phyloP scores from a whole-genome alignment of 1,140 invertebrate species.

The Drosophila kepulauana region DNA sequence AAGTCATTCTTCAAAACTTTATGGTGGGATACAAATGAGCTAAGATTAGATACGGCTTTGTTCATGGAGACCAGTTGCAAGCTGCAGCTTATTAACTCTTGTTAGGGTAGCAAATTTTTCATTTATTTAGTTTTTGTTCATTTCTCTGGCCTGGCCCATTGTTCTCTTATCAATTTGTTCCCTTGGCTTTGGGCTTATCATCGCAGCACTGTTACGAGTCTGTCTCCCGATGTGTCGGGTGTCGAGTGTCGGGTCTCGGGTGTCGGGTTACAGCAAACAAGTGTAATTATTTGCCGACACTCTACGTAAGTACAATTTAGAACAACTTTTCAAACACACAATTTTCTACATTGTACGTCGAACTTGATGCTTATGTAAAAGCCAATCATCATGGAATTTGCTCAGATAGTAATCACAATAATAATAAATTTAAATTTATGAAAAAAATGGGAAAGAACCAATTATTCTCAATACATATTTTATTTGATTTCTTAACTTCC shows the following conservation, averaged over 20 bases:
- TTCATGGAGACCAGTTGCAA: neutral
- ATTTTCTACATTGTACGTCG: constrained; percentile 7
- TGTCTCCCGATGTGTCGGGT: neutral
- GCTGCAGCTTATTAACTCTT: constrained; percentile 42
- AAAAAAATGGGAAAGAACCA: neutral
- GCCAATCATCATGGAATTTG: neutral
- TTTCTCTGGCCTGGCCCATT: neutral
- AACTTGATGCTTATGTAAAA: constrained; percentile 8
- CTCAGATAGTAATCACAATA: constrained; percentile 8
- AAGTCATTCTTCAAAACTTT: constrained; percentile 30
- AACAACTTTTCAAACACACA: constrained; percentile 18
- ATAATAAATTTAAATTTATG: constrained; percentile 5
- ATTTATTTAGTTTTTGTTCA: neutral
- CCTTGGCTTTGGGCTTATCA: constrained; percentile 48
- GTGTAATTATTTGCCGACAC: constrained; percentile 3
- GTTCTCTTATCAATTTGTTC: constrained; percentile 41
- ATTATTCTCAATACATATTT: neutral
- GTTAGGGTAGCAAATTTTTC: constrained; percentile 51
- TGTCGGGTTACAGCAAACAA: neutral
- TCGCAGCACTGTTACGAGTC: constrained; percentile 2
- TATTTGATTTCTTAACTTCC: too few species aligned
- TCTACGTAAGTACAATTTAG: constrained; percentile 2
- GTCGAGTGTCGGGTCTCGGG: too few species aligned
- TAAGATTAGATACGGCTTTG: constrained; percentile 45
- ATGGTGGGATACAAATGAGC: constrained; percentile 51